These are phyloP conservation scores for Dunckerocampus dactyliophorus DNA, from an alignment of 2,113 vertebrate genomes.

Conservation along the genomic window DNA sequence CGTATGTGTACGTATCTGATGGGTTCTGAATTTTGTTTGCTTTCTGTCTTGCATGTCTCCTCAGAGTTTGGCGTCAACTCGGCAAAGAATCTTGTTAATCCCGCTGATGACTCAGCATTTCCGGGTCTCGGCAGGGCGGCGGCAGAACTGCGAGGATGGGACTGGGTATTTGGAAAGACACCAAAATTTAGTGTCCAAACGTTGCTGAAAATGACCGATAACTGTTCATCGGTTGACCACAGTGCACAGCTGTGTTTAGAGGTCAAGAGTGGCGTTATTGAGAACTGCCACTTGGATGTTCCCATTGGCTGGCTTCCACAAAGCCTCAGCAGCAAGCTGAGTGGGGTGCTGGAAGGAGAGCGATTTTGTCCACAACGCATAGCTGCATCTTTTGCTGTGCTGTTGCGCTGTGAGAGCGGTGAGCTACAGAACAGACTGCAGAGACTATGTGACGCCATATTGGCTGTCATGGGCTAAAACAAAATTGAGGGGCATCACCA, in stretches of 20 bases:
- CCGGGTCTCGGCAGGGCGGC: conserved; percentile 75
- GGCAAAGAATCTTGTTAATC: conserved; percentile 70
- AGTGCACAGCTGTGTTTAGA: conserved; percentile 64
- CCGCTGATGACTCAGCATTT: conserved; percentile 75
- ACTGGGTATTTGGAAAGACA: conserved; percentile 90
- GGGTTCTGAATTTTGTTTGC: not conserved
- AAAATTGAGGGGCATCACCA: not conserved
- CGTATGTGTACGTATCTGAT: no score
- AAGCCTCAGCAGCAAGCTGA: conserved; percentile 65
- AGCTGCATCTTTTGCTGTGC: conserved; percentile 20
- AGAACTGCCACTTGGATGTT: conserved; percentile 71
- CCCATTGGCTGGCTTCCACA: conserved; percentile 77
- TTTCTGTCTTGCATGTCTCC: not conserved
- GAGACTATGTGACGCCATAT: conserved; percentile 77
- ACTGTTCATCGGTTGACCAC: not conserved
- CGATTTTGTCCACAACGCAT: conserved; percentile 77
- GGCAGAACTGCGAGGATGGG: conserved; percentile 82
- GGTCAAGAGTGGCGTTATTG: conserved; percentile 81
- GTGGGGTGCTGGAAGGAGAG: conserved; percentile 70
- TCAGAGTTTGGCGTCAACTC: conserved; percentile 67
- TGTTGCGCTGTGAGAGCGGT: conserved; percentile 60
- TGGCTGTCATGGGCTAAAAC: conserved; percentile 73
- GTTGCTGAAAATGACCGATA: conserved; percentile 63
- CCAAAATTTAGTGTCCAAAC: conserved; percentile 82
- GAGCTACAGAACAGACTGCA: conserved; percentile 45